phyloP scores from a whole-genome alignment of 2,797 vertebrate species.

The Chlorospingus semifuscus region DNA sequence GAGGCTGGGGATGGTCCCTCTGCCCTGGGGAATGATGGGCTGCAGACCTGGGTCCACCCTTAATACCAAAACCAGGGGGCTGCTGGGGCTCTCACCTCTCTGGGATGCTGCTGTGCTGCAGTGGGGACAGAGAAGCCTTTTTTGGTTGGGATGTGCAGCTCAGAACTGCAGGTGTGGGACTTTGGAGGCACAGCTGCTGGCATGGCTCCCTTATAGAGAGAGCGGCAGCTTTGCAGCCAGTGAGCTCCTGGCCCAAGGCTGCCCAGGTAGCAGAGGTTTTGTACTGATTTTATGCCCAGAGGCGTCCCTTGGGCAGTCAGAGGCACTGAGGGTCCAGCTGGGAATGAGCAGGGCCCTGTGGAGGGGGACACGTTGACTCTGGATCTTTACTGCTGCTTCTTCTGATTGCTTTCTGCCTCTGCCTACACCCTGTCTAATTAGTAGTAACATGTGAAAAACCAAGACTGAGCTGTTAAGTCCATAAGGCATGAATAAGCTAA shows the following conservation, averaged over 20 bases:
- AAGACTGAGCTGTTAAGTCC: constrained; percentile 41
- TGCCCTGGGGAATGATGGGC: not conserved
- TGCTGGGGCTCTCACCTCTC: not conserved
- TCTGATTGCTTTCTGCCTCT: constrained; percentile 48
- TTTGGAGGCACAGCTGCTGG: not conserved
- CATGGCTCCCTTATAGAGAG: not conserved
- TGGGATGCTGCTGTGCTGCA: not conserved
- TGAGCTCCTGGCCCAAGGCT: not conserved
- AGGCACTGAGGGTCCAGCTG: not conserved
- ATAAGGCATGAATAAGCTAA: constrained; percentile 56
- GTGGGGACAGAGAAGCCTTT: not conserved
- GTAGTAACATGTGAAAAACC: constrained; percentile 42
- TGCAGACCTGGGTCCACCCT: not conserved
- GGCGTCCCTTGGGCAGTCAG: not conserved
- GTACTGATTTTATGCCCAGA: not conserved
- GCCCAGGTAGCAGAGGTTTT: not conserved
- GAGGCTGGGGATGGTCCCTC: not conserved
- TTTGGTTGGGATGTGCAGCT: not conserved
- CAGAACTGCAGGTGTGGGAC: not conserved
- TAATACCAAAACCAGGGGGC: fast-evolving
- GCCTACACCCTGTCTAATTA: constrained; percentile 57
- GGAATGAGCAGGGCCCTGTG: not conserved
- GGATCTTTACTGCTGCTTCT: constrained; percentile 23
- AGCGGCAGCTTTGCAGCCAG: not conserved
- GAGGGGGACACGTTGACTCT: not conserved